Base-by-base conservation (phyloP, 2,113 vertebrate species). In the Istiophorus platypterus region DNA sequence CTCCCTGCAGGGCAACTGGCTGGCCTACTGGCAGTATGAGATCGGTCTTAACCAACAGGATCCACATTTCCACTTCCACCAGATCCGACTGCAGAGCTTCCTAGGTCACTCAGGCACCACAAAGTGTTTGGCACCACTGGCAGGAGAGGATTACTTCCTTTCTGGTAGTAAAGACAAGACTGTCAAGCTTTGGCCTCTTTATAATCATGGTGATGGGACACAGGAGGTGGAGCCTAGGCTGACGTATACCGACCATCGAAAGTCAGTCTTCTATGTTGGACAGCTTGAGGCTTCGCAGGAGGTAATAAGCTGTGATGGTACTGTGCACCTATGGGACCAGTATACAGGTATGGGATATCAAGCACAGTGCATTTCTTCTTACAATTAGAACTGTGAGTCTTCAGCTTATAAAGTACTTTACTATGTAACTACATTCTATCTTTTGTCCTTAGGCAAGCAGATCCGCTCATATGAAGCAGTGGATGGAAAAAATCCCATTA, bases 21-120 rank as follows among this genome's bases (percentile, higher is more conserved):
- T 99, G 92, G 98, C 98, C 0, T 98, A 99, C 91, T 99, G 98
- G 98, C 98, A 99, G 87, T 98, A 99, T 0, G 98, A 99, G 93
- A 98, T 99, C 0, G 98, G 98, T 0, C 96, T 99, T 26, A 99
- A 95, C 91, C 98, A 98, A 76, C 97, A 98, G 1, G 98, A 99
- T 4, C 94, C 96, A 4, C 97, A 96, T 90, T 99, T 99, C 91
- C 96, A 97, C 94, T 99, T 99, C 92, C 97, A 99, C 89, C 98
- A 99, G 94, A 99, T 99, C 87, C 96, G 97, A 85, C 94, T 99
- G 79, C 98, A 99, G 95, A 98, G 95, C 84, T 99, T 98, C 80
- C 92, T 95, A 10, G 97, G 98, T 80, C 98, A 99, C 90, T 93
- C 95, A 0, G 96, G 97, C n/a, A 96, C 97, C 3, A 94, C 95